Evolutionary conservation across 2,113 vertebrate species (phyloP).

Genomic region (Phrynocephalus versicolor): DNA sequence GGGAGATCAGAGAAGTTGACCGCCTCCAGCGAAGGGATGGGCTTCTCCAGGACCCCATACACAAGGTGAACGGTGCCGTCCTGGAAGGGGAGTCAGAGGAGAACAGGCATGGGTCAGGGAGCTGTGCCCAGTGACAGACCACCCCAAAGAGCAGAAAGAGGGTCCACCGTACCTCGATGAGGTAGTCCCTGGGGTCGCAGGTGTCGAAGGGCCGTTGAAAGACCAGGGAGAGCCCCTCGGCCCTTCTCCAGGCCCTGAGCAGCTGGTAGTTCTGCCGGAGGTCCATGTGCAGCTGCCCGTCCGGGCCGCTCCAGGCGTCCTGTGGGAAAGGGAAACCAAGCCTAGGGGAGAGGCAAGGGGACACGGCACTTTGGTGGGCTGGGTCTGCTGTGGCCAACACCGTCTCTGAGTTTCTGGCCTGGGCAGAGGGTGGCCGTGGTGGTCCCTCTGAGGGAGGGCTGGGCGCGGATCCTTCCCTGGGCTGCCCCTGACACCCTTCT

Average conservation of each 20-base stretch:
- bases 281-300: conserved; percentile 84
- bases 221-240: conserved; percentile 81
- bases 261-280: conserved; percentile 91
- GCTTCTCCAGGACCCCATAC: conserved; percentile 85
- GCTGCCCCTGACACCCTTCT: too few relatives aligned
- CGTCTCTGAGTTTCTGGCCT: too few relatives aligned
- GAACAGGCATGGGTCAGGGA: accelerated
- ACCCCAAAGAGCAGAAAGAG: background rate
- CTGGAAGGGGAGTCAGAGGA: conserved; percentile 62
- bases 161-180: conserved; percentile 84
- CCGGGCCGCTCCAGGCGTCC: conserved; percentile 90
- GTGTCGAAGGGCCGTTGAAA: conserved; percentile 90
- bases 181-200: conserved; percentile 90
- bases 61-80: conserved; percentile 93
- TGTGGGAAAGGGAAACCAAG: conserved; percentile 27
- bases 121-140: background rate
- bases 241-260: conserved; percentile 70
- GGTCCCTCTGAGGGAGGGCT: too few relatives aligned
- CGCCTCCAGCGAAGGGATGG: conserved; percentile 77
- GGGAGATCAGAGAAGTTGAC: conserved; percentile 83
- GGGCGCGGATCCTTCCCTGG: too few relatives aligned
- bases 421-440: too few relatives aligned
- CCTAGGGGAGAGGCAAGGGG: too few relatives aligned
- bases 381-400: too few relatives aligned
- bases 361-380: too few relatives aligned